Base-by-base conservation (phyloP, 2,113 vertebrate genomes). In the Brachypteracias leptosomus region DNA sequence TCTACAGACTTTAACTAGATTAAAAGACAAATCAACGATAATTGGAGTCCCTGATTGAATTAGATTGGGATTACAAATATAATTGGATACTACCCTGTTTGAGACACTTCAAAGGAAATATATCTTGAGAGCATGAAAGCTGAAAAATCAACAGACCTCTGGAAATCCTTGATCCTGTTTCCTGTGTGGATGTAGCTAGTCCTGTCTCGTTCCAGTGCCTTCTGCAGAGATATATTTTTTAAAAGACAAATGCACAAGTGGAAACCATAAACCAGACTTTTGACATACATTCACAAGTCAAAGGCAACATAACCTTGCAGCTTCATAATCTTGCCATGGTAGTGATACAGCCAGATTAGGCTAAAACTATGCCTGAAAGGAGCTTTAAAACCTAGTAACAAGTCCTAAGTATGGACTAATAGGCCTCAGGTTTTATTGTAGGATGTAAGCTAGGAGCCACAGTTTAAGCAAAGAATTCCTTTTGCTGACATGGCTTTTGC, bases 1-100 rank as follows among this genome's bases (percentile, higher is more conserved):
- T 42, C 25, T 67, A 67, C 90, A 88, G 89, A 89, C 63, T 85
- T 91, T 93, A 97, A 96, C 94, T 94, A 94, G 88, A 96, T 95
- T 96, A 96, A 87, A 66, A 68, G 62, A 71, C 92, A 94, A 89
- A 92, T 90, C 80, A 87, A 35, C 85, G 96, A 72, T 96, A 95
- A 96, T 86, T 96, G 88, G 68, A 94, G 83, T 24, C 90, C 77
- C 76, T 95, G 96, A 96, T 92, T 95, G 92, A 96, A 92, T 97
- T 94, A 96, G 95, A 95, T 96, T 85, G 83, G 94, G 90, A 92
- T 95, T 96, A 94, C 93, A 95, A 92, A 95, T 95, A 92, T 93
- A 95, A 96, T 92, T 97, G 96, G 96, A 90, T 93, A 95, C 94
- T 40, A 72, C 70, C 84, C 83, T 82, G n/a, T 93, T 79, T 92